Base-by-base conservation (phyloP, 2,113 vertebrate species). In the Bufo bufo region DNA sequence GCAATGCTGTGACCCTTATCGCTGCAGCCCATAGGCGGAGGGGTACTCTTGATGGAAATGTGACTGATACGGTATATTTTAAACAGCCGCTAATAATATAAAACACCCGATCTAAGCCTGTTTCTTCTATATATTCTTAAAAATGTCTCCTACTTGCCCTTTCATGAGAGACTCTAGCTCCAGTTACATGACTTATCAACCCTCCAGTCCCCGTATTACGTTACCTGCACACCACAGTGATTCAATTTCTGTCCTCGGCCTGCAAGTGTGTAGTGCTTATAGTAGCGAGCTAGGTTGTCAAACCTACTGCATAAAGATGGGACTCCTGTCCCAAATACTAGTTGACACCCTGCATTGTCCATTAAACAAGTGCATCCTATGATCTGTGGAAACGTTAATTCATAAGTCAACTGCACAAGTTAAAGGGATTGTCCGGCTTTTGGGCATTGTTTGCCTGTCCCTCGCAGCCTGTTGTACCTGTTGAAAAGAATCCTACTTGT, bases 141-240 rank as follows among this genome's bases (percentile, higher is more conserved):
- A 33, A 10, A 75, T 50, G 72, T 20, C 7, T 75, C 72, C 45
- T 75, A 11, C 47, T 50, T 75, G 45, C 45, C 72, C 72, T 81
- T 61, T 47, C 23, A 45, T 20, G 33, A 63, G 78, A 81, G 54
- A 10, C 6, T 43, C 23, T 45, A 81, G 23, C 79, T 61, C 79
- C 33, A 61, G 79, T 61, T 81, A 61, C 56, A 81, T 61, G 8
- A 81, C 58, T 81, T 81, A 81, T 81, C 52, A 50, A 11, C 3
- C 49, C 20, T 56, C 14, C 78, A 45, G 79, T 20, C 56, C 10
- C 23, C 45, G 23, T 61, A 81, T 61, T 81, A 43, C 56, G 47
- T 81, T 81, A 45, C 56, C 23, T 47, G 23, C 33, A 17, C 14
- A 61, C 33, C 11, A 56, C 13, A 61, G 33, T 81, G 33, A 81